These are phyloP conservation scores for Craterocephalus amniculus DNA, from an alignment of 2,797 vertebrate genomes.

Conservation along the genomic window DNA sequence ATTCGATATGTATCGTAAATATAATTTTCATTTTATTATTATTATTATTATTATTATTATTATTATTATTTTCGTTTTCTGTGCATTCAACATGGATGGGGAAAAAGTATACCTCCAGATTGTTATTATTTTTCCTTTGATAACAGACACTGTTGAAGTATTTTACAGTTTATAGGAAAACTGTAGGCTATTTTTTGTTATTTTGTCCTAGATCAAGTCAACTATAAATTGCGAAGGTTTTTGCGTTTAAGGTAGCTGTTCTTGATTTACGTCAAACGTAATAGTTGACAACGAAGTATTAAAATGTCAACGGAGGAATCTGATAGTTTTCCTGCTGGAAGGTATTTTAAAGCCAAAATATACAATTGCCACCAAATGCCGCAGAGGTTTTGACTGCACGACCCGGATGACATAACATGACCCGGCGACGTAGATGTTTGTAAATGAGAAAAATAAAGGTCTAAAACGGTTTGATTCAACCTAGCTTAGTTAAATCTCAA, in stretches of 20 bases:
- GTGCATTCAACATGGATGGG: no score
- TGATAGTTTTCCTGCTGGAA: not conserved
- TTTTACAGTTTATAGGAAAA: not conserved
- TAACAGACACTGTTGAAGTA: not conserved
- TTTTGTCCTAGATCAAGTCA: not conserved
- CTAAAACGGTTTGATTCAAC: no score
- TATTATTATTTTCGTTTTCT: not conserved
- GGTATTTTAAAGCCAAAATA: not conserved
- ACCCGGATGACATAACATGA: not conserved
- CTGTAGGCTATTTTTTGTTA: no score
- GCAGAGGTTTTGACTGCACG: not conserved
- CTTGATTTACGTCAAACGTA: not conserved
- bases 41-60: no score
- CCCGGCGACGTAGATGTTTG: not conserved
- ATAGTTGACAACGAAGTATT: not conserved
- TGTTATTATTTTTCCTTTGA: not conserved
- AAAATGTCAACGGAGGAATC: not conserved
- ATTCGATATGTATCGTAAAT: not conserved
- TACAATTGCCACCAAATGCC: not conserved
- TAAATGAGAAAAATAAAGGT: no score
- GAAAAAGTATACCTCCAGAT: not conserved
- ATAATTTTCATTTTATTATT: not conserved
- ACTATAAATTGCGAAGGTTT: not conserved
- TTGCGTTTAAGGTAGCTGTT: not conserved
- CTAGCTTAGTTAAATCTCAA: no score